These are phyloP conservation scores for Temnopleurus reevesii DNA, from an alignment of 53 echinoderm and acorn worm genomes.

Conservation along the genomic window DNA sequence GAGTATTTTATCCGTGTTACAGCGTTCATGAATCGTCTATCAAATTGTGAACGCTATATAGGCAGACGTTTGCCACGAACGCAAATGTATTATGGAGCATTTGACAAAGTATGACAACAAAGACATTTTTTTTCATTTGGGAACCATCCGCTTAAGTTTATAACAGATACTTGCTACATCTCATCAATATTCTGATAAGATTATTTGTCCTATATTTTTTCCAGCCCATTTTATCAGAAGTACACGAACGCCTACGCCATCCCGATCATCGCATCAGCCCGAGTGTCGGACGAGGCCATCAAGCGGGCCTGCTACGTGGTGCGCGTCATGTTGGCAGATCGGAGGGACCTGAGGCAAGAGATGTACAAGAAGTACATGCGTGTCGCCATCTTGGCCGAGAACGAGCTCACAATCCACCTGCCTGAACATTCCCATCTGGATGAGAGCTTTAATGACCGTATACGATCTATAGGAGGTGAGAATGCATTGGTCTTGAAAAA, in stretches of 20 bases:
- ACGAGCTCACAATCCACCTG: constrained; percentile 79
- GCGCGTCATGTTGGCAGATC: constrained; percentile 82
- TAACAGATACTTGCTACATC: too few relatives aligned
- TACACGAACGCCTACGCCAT: constrained; percentile 93
- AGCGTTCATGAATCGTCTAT: too few relatives aligned
- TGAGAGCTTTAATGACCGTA: constrained; percentile 68
- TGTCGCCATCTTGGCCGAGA: constrained; percentile 69
- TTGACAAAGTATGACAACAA: too few relatives aligned
- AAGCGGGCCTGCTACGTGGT: constrained; percentile 88
- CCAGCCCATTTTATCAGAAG: constrained; percentile 72
- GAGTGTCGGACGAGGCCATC: constrained; percentile 76
- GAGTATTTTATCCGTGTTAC: too few relatives aligned
- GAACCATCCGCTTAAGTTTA: too few relatives aligned
- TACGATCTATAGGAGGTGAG: constrained; percentile 79
- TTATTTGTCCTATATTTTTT: not conserved
- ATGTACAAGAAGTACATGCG: constrained; percentile 80
- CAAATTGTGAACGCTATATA: too few relatives aligned
- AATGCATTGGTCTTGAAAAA: not conserved
- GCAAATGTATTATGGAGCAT: too few relatives aligned
- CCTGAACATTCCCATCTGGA: constrained; percentile 81
- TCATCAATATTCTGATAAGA: too few relatives aligned
- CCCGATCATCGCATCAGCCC: constrained; percentile 76
- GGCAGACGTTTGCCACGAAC: too few relatives aligned
- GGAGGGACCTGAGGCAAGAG: constrained; percentile 75
- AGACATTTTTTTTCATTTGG: too few relatives aligned